Evolutionary conservation across 2,113 vertebrate genomes (phyloP).

Genomic region (Cynocephalus volans): DNA sequence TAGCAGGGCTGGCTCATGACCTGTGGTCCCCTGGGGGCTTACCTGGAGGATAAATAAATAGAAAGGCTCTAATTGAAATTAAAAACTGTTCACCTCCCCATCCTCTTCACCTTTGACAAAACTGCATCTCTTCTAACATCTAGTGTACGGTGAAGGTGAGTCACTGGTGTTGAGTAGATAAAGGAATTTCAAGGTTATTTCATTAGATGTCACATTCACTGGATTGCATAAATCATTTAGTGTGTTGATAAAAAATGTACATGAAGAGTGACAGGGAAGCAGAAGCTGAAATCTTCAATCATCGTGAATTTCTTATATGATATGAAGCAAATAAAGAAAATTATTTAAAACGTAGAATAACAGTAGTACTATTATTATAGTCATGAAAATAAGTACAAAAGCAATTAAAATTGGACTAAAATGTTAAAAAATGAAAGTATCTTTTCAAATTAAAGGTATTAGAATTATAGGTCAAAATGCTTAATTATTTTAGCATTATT

Average conservation of each 20-base stretch:
- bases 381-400: not conserved
- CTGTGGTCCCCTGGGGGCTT: not conserved
- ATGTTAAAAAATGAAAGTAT: not conserved
- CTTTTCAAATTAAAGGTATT: not conserved
- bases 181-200: not conserved
- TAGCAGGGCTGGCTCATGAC: too few relatives aligned
- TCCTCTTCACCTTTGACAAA: not conserved
- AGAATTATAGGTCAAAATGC: not conserved
- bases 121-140: not conserved
- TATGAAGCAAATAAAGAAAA: not conserved
- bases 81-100: not conserved
- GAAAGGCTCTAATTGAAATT: not conserved
- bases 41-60: not conserved
- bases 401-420: not conserved
- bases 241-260: not conserved
- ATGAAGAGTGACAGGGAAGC: not conserved
- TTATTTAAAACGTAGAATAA: not conserved
- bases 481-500: not conserved
- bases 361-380: not conserved
- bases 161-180: too few relatives aligned
- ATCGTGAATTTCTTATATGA: not conserved
- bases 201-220: not conserved
- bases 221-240: not conserved
- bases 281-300: not conserved
- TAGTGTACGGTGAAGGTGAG: not conserved